These are phyloP conservation scores for Copsychus sechellarum DNA, from an alignment of 2,113 vertebrate genomes.

Conservation along the genomic window DNA sequence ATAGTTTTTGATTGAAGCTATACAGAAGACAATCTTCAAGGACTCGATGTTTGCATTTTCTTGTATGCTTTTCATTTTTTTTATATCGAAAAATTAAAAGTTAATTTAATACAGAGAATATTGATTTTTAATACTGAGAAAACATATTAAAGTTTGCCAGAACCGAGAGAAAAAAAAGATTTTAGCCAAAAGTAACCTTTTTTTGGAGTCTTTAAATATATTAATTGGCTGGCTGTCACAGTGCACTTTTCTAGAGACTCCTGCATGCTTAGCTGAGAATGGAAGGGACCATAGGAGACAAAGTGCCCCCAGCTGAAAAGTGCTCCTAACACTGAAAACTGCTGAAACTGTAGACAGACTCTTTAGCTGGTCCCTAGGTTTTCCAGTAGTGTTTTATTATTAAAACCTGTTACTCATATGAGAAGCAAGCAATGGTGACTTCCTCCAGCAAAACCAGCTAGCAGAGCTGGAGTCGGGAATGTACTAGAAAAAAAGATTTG, in stretches of 20 bases:
- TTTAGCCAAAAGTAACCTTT: neutral
- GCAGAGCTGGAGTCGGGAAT: neutral
- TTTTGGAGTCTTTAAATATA: fast-evolving
- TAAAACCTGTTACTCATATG: neutral
- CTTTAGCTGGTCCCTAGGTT: neutral
- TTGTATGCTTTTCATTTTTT: neutral
- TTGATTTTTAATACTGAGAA: neutral
- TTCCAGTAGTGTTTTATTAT: neutral
- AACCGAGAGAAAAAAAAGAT: neutral
- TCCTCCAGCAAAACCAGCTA: neutral
- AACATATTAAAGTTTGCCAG: neutral
- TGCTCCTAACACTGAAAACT: neutral
- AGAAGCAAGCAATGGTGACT: neutral
- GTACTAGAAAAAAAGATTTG: neutral
- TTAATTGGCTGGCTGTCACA: neutral
- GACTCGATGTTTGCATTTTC: neutral
- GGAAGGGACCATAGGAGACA: neutral
- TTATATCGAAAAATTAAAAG: neutral
- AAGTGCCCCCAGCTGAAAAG: neutral
- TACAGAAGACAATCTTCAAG: neutral
- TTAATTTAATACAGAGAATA: neutral
- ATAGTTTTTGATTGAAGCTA: neutral
- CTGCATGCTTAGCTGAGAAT: neutral
- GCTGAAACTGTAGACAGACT: neutral
- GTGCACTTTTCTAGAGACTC: neutral